phyloP scores from a whole-genome alignment of 2,113 vertebrate genomes.

The Triplophysa siluroides region DNA sequence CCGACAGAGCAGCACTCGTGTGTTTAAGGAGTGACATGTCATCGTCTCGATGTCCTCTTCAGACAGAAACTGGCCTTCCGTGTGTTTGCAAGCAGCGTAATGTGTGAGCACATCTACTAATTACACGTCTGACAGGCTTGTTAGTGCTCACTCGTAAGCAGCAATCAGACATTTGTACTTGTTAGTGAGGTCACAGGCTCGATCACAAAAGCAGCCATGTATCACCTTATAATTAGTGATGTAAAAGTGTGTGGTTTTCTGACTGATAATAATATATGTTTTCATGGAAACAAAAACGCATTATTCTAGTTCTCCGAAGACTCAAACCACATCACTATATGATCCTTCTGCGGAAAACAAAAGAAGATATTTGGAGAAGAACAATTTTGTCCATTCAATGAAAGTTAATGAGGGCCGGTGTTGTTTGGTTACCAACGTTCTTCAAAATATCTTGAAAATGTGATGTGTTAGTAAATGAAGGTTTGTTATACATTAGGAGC shows the following conservation, averaged over 20 bases:
- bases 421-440: too few relatives aligned
- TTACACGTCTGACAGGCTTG: constrained; percentile 24
- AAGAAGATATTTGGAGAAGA: neutral
- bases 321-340: neutral
- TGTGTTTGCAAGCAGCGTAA: constrained; percentile 15
- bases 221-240: constrained; percentile 5
- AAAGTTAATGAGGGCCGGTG: neutral
- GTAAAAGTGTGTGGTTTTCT: constrained; percentile 21
- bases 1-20: neutral
- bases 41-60: neutral
- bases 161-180: constrained; percentile 12
- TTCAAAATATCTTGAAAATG: too few relatives aligned
- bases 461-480: neutral
- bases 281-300: constrained; percentile 18
- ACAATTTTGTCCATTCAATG: neutral
- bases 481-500: neutral
- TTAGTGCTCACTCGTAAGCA: constrained; percentile 22
- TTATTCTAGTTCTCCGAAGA: neutral
- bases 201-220: constrained; percentile 19
- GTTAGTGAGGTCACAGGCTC: constrained; percentile 8
- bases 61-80: neutral
- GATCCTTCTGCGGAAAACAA: neutral
- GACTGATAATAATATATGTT: constrained; percentile 17
- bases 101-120: neutral
- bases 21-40: neutral